Evolutionary conservation across 2,113 vertebrate genomes (phyloP).

Genomic region (Stegostoma tigrinum): DNA sequence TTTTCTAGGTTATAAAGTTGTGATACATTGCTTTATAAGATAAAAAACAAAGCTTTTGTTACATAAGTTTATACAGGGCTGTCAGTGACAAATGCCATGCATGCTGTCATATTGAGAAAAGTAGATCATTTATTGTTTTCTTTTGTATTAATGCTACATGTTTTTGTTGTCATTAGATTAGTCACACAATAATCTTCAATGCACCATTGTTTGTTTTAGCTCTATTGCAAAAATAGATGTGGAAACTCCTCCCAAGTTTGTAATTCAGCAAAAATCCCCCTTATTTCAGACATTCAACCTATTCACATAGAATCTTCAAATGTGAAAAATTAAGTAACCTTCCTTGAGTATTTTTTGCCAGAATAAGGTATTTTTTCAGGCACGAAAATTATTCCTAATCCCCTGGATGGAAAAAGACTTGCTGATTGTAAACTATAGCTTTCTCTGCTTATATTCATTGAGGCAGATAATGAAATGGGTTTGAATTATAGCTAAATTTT

Average conservation of each 20-base stretch:
- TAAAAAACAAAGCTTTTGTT: background rate
- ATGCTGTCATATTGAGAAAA: background rate
- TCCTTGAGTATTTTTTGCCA: background rate
- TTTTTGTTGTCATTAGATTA: background rate
- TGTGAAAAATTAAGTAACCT: background rate
- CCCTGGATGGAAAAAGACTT: background rate
- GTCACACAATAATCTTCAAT: background rate
- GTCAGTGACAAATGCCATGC: background rate
- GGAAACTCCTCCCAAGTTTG: background rate
- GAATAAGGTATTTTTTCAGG: background rate
- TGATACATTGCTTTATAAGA: background rate
- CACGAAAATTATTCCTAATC: background rate
- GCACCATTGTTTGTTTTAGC: background rate
- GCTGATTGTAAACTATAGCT: background rate
- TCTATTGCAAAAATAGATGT: background rate
- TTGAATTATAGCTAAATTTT: background rate
- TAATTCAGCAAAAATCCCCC: background rate
- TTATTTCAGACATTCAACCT: background rate
- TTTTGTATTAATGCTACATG: background rate
- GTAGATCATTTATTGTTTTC: background rate
- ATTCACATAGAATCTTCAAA: background rate
- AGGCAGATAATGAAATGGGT: background rate
- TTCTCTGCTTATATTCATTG: background rate
- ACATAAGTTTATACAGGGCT: background rate
- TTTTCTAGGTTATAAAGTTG: background rate